Conservation (phyloP, 2,797 vertebrate species). For the Manis javanica region DNA sequence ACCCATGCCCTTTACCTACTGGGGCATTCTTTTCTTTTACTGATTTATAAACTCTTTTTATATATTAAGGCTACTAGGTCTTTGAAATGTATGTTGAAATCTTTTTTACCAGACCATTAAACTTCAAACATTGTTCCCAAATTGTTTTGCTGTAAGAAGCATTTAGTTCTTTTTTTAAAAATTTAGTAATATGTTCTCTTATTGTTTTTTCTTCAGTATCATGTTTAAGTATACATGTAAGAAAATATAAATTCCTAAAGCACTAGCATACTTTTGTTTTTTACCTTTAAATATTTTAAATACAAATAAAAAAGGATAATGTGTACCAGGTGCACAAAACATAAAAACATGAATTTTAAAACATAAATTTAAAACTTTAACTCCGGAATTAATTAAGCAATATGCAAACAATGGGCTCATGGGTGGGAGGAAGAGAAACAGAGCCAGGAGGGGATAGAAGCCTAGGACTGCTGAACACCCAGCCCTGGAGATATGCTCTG, state of each 20-base stretch:
- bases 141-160: background rate
- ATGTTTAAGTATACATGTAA: background rate
- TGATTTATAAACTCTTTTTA: background rate
- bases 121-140: background rate
- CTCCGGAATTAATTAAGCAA: background rate
- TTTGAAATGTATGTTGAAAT: background rate
- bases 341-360: background rate
- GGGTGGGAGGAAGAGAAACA: no score
- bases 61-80: background rate
- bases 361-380: background rate
- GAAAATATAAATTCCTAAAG: background rate
- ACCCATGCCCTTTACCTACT: background rate
- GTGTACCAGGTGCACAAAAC: background rate
- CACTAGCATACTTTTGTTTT: background rate
- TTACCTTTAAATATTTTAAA: background rate
- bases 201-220: background rate
- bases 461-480: no score
- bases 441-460: no score
- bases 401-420: no score
- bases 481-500: no score
- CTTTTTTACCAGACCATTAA: background rate
- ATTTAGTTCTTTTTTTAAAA: background rate
- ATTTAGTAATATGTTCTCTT: background rate
- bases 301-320: background rate
- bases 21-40: background rate